These are phyloP conservation scores for Agrypnus murinus DNA, from an alignment of 2,888 invertebrate species.

Conservation along the genomic window DNA sequence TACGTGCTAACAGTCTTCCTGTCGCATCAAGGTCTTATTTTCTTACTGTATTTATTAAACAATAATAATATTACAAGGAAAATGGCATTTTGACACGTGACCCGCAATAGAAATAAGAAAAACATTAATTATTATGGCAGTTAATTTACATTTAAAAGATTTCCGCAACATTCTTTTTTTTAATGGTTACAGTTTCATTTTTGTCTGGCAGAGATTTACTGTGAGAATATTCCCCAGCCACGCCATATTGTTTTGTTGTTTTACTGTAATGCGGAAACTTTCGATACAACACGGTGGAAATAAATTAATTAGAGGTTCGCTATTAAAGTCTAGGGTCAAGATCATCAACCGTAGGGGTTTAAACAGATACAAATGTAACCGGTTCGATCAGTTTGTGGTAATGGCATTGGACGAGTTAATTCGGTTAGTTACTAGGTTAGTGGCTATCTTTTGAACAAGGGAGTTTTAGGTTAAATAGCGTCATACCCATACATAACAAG, in stretches of 20 bases:
- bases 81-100: too few relatives aligned
- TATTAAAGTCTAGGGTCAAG: conserved; percentile 10
- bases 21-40: too few relatives aligned
- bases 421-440: conserved; percentile 40
- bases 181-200: background rate
- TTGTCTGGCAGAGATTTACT: background rate
- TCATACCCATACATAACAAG: conserved; percentile 1
- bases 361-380: conserved; percentile 35
- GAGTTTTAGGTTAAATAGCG: conserved; percentile 25
- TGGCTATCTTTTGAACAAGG: conserved; percentile 29
- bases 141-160: too few relatives aligned
- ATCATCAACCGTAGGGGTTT: conserved; percentile 26
- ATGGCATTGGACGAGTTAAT: conserved; percentile 33
- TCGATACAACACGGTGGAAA: conserved; percentile 2
- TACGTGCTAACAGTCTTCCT: too few relatives aligned
- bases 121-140: too few relatives aligned
- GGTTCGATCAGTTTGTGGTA: conserved; percentile 33
- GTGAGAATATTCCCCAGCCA: conserved; percentile 7
- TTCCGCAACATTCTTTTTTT: background rate
- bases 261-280: conserved; percentile 11
- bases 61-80: too few relatives aligned
- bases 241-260: background rate
- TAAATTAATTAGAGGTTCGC: conserved; percentile 11
- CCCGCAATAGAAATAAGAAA: too few relatives aligned
- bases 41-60: too few relatives aligned